These are phyloP conservation scores for Corythoichthys haematopterus DNA, from an alignment of 2,113 vertebrate genomes.

Conservation along the genomic window DNA sequence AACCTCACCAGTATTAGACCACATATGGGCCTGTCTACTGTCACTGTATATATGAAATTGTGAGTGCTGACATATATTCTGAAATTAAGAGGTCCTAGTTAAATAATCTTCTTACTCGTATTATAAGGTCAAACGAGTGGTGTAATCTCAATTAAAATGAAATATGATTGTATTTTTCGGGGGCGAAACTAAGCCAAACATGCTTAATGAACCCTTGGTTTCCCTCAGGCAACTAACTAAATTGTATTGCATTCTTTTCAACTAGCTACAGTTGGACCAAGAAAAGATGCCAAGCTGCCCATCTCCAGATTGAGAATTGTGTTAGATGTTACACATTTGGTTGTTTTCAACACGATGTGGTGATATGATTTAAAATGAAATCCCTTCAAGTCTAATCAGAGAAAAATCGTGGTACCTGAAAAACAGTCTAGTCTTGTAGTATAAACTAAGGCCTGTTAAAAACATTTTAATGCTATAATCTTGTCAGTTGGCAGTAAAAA, in stretches of 20 bases:
- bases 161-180: slow-evolving; percentile 1
- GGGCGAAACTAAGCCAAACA: slow-evolving; percentile 7
- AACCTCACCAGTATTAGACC: slow-evolving; percentile 18
- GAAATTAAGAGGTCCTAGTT: slow-evolving; percentile 30
- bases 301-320: slow-evolving; percentile 15
- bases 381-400: slow-evolving; percentile 38
- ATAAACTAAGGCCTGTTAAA: background rate
- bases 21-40: slow-evolving; percentile 45
- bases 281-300: background rate
- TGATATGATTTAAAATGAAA: slow-evolving; percentile 49
- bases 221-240: background rate
- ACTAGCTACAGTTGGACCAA: background rate
- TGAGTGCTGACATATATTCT: slow-evolving; percentile 50
- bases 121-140: slow-evolving; percentile 43
- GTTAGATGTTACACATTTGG: slow-evolving; percentile 33
- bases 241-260: background rate
- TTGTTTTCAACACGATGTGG: slow-evolving; percentile 10
- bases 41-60: slow-evolving; percentile 18
- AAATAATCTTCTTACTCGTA: slow-evolving; percentile 59
- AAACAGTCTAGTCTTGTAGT: slow-evolving; percentile 17
- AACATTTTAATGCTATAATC: slow-evolving; percentile 43
- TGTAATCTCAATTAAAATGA: slow-evolving; percentile 52
- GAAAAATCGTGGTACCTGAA: background rate
- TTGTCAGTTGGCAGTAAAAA: slow-evolving; percentile 25
- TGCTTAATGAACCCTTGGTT: slow-evolving; percentile 10